These are phyloP conservation scores for Caenorhabditis inopinata DNA, from an alignment of 1,140 invertebrate species.

Conservation along the genomic window DNA sequence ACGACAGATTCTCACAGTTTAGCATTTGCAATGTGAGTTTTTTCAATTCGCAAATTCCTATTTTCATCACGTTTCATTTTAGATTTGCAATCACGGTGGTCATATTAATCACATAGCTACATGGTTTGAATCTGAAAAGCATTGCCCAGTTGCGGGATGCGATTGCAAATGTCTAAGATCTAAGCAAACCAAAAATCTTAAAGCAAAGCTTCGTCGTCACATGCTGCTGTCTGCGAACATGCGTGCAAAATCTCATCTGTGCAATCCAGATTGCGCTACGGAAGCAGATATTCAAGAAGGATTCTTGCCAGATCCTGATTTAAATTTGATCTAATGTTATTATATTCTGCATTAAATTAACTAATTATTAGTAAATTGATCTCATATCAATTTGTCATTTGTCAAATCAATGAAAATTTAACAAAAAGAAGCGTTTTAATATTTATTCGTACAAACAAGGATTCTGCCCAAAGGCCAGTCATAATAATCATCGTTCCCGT, in stretches of 20 bases:
- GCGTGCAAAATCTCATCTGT: slow-evolving; percentile 18
- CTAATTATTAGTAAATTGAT: too few species aligned
- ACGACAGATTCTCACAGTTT: slow-evolving; percentile 6
- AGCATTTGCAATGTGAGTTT: background rate
- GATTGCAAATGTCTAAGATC: background rate
- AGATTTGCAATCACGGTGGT: slow-evolving; percentile 13
- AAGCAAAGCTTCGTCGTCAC: background rate
- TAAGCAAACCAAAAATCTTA: background rate
- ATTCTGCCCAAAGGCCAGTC: background rate
- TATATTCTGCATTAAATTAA: too few species aligned
- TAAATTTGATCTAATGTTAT: background rate
- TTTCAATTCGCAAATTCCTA: background rate
- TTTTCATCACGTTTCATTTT: background rate
- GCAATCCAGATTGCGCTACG: slow-evolving; percentile 1
- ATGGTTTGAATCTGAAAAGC: background rate
- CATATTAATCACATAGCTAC: background rate
- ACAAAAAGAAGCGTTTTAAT: background rate
- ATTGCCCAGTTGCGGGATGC: background rate
- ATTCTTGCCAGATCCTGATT: background rate
- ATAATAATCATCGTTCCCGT: background rate
- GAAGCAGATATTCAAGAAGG: slow-evolving; percentile 6
- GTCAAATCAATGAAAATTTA: background rate
- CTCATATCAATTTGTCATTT: background rate
- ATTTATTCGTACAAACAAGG: slow-evolving; percentile 15
- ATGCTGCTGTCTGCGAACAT: slow-evolving; percentile 10